Percentiles rank a stretch among this genome's conserved stretches.
Evolutionary conservation across 1,140 invertebrate species (phyloP).

Genomic region (Cyclina sinensis): DNA sequence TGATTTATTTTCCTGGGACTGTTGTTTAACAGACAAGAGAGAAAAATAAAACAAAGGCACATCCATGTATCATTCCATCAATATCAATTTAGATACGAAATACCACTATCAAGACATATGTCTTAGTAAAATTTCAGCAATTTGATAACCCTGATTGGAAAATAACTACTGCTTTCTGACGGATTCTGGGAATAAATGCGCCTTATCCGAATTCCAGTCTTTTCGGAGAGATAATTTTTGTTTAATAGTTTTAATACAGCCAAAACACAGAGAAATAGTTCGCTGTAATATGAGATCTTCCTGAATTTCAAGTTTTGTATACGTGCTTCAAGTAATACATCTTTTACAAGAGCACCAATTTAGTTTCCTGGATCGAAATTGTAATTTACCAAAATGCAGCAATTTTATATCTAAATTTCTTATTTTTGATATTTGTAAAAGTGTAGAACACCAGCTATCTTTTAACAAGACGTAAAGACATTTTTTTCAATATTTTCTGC

Average conservation of each 20-base stretch:
- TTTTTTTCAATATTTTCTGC: too few species aligned
- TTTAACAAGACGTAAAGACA: too few species aligned
- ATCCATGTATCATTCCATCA: neutral
- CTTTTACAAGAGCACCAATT: too few species aligned
- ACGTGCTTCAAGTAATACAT: too few species aligned
- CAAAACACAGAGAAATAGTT: neutral
- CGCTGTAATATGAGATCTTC: too few species aligned
- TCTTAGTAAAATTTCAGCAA: conserved; percentile 21
- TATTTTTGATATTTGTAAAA: too few species aligned
- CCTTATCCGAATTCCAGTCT: neutral
- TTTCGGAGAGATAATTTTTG: neutral
- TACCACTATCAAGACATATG: conserved; percentile 37
- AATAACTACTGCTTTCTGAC: conserved; percentile 6
- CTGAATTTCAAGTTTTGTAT: too few species aligned
- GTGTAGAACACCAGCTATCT: too few species aligned
- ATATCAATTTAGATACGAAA: conserved; percentile 25
- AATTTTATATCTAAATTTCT: too few species aligned
- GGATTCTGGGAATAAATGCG: conserved; percentile 17
- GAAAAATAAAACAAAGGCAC: neutral
- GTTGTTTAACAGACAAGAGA: neutral
- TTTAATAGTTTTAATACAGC: conserved; percentile 7
- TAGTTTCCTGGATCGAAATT: too few species aligned
- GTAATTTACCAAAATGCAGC: too few species aligned
- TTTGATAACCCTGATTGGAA: conserved; percentile 12
- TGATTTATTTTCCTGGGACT: neutral